These are phyloP conservation scores for Emydura subglobosa DNA, from an alignment of 2,113 vertebrate genomes.

Conservation along the genomic window DNA sequence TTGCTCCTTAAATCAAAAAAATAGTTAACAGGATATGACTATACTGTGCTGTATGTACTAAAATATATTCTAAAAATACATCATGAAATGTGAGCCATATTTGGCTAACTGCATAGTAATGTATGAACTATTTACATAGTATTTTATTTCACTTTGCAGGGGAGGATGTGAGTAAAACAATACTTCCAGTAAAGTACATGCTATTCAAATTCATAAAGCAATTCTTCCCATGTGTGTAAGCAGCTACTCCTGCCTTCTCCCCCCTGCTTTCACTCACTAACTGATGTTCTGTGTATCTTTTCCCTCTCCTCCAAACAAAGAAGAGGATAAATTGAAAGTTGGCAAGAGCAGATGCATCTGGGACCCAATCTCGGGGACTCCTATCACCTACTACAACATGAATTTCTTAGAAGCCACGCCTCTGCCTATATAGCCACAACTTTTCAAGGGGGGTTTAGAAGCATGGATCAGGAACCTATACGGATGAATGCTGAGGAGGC, in stretches of 20 bases:
- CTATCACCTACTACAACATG: not conserved
- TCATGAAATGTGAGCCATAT: conserved; percentile 46
- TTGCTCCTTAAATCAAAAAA: conserved; percentile 44
- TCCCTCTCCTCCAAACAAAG: not conserved
- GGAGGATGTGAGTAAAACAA: not conserved
- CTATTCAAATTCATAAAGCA: not conserved
- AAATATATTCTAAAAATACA: conserved; percentile 52
- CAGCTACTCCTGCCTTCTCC: not conserved
- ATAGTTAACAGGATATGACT: conserved; percentile 17
- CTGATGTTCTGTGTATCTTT: not conserved
- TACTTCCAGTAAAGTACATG: not conserved
- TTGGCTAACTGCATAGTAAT: conserved; percentile 40
- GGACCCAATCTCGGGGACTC: not conserved
- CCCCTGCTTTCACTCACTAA: not conserved
- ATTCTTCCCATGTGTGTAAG: not conserved
- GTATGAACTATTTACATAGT: conserved; percentile 24
- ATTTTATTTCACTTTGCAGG: conserved; percentile 45
- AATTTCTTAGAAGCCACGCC: not conserved
- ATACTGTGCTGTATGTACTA: conserved; percentile 58
- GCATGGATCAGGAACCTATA: not conserved
- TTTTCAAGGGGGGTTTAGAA: not conserved
- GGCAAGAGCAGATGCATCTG: not conserved
- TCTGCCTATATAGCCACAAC: not conserved
- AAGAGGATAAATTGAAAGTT: not conserved
- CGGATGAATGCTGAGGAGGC: not conserved